Conservation (phyloP, 2,113 vertebrate species). For the Rhabdornis inornatus region DNA sequence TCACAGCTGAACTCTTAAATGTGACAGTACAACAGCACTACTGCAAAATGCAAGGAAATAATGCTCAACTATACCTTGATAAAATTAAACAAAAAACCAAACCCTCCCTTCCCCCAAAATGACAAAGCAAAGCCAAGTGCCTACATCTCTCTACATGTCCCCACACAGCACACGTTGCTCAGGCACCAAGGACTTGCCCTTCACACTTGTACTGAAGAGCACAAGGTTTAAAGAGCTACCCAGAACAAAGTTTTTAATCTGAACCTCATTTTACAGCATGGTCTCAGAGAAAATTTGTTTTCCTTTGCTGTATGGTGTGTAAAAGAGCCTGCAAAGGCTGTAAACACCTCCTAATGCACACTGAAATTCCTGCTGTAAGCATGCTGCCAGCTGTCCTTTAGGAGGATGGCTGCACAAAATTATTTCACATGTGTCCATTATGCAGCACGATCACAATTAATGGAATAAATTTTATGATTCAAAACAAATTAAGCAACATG, state of each 20-base stretch:
- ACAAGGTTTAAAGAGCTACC: neutral
- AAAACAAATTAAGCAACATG: conserved; percentile 63
- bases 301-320: neutral
- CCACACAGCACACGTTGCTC: neutral
- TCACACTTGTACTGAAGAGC: neutral
- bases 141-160: neutral
- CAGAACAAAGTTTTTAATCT: neutral
- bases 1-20: neutral
- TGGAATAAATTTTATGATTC: conserved; percentile 51
- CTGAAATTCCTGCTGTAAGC: neutral
- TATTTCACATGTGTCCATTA: conserved; percentile 9
- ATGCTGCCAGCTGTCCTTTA: conserved; percentile 14
- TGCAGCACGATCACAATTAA: conserved; percentile 51
- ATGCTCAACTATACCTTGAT: neutral
- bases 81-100: neutral
- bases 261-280: neutral
- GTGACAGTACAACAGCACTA: neutral
- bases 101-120: neutral
- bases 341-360: neutral
- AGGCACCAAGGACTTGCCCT: neutral
- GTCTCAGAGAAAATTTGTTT: neutral
- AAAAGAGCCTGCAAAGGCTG: neutral
- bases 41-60: neutral
- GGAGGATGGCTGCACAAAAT: conserved; percentile 23
- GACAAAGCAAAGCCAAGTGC: neutral